Evolutionary conservation across 2,113 vertebrate species (phyloP), one percentile per base, ranked within the genome.

Genomic region (Oreochromis spilurus): DNA sequence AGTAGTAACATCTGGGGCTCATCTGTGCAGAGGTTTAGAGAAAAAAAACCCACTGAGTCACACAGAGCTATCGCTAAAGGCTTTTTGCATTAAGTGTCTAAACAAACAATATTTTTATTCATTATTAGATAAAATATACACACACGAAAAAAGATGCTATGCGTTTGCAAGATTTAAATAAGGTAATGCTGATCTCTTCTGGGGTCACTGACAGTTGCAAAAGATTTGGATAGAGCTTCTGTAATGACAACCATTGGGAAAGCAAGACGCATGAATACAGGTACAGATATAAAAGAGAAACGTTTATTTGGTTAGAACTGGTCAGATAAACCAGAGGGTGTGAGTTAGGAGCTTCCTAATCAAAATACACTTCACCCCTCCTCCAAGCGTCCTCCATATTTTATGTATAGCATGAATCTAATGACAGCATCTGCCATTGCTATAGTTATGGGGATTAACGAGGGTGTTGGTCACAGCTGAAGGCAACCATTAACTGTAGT

Each of bases 1-100:
- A 17, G 19, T 7, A 36, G 83, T 24, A 90, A 89, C 87, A 94
- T 87, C 78, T 82, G 79, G 62, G 29, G 48, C 62, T 86, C 84
- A 89, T 14, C 1, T 36, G 13, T 53, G 53, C 24, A 17, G 6
- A 81, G 19, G 50, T 48, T 40, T 8, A 40, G 62, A 10, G 43
- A 19, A 12, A 77, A 7, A 19, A 62, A 12, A 0, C 4, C 9
- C 24, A 0, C 31, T 6, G 21, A 70, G 10, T 31, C 26, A 52
- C 16, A 77, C 0, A 1, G 10, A 45, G 16, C 16, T 31, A 31
- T 2, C 17, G 1, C 0, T 3, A 0, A 48, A 77, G 43, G 45
- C 45, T 50, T 77, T 50, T 50, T 77, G 26, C 45, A 77, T 77
- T 31, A 3, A 8, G 10, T 19, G 45, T n/a, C 6, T 77, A 77